Conservation (phyloP, 2,797 vertebrate species). For the Chaunax sp. region DNA sequence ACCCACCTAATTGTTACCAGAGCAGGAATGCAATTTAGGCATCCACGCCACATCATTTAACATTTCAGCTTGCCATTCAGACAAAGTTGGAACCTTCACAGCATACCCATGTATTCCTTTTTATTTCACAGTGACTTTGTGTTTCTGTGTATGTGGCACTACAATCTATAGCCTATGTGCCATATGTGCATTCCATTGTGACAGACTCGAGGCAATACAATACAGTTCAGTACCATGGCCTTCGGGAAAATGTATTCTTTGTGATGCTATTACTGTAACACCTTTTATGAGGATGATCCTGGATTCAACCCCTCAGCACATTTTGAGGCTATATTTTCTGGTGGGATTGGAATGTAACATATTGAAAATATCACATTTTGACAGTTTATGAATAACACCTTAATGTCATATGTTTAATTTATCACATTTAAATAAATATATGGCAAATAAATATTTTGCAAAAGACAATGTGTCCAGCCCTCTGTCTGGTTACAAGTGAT, state of each 20-base stretch:
- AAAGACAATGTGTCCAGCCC: neutral
- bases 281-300: neutral
- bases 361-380: neutral
- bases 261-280: neutral
- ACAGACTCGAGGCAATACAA: neutral
- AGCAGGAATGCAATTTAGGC: conserved; percentile 30
- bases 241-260: neutral
- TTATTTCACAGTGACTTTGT: neutral
- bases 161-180: neutral
- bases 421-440: neutral
- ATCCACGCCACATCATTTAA: neutral
- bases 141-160: neutral
- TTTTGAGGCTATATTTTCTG: neutral
- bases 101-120: neutral
- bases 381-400: neutral
- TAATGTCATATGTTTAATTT: neutral
- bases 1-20: conserved; percentile 47
- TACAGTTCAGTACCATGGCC: neutral
- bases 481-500: conserved; percentile 8
- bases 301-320: neutral
- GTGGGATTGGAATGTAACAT: neutral
- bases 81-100: neutral
- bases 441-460: too few relatives aligned
- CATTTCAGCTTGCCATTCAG: neutral
- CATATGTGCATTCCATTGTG: neutral